Evolutionary conservation across 2,888 invertebrate species (phyloP), one percentile per base, ranked within the genome.

Genomic region (Leptodirus hochenwartii): DNA sequence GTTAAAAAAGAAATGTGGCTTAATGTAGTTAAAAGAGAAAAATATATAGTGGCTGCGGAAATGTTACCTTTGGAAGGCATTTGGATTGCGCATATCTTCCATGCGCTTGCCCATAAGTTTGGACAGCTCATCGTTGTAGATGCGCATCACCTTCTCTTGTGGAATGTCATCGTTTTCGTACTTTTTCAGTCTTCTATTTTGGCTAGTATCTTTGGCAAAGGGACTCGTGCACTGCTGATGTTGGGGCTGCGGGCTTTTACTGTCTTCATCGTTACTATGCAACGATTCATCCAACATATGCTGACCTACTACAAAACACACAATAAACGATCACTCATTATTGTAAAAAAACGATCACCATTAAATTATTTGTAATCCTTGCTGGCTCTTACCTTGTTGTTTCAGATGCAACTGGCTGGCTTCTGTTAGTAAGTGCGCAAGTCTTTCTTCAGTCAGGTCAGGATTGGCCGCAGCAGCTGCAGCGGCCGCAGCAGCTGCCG

Each of bases 141-240:
- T 85, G 47, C 88, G 69, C 23, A 82, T 78, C 45, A 93, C 87
- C 57, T 91, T 90, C 51, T 96, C 95, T 51, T 93, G 91, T 22
- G 93, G 82, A 58, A 93, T 82, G 61, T 91, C 91, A 55, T 82
- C 87, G 57, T 85, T 84, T 55, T 84, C 82, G 58, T 84, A 85
- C 46, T 85, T 82, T 50, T 81, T 77, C 49, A 81, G 60, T 51
- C 78, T 68, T 52, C 78, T 64, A 45, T 71, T 78, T 50, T 76
- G 72, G 47, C 70, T 66, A 4, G 20, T 66, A 66, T 32, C 74
- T 74, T 59, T 71, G 34, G 77, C 77, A 51, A 80, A 79, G 2
- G 85, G 85, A 29, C 84, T 84, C 11, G 69, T 70, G 51, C 82
- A 84, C 42, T 76, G 73, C 26, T 74, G 71, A 36, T 77, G 68